Conservation (phyloP, 64 coral and sea anemone species). For the Pocillopora damicornis region DNA sequence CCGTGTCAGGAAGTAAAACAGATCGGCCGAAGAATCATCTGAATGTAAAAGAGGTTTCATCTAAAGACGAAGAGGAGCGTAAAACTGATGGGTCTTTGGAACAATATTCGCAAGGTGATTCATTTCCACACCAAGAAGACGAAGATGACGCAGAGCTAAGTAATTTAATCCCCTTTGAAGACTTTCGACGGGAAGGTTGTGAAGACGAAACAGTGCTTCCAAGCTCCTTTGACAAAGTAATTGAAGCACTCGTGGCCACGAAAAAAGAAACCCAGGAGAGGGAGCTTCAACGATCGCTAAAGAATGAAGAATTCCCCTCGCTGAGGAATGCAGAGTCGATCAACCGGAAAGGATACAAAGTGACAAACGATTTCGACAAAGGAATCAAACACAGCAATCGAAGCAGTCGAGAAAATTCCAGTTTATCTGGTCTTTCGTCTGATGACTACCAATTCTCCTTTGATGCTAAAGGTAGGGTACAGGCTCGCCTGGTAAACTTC, state of each 20-base stretch:
- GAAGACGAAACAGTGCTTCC: constrained; percentile 58
- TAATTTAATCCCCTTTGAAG: not conserved
- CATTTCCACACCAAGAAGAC: not conserved
- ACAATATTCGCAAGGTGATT: too few relatives aligned
- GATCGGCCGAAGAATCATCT: not conserved
- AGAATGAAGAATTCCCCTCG: constrained; percentile 44
- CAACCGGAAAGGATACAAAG: not conserved
- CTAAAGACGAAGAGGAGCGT: not conserved
- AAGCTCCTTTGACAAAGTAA: constrained; percentile 56
- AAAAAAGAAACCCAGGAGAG: constrained; percentile 41
- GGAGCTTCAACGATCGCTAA: not conserved
- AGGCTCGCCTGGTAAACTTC: constrained; percentile 30
- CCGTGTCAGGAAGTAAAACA: not conserved
- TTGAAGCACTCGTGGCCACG: constrained; percentile 57
- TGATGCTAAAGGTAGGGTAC: constrained; percentile 41
- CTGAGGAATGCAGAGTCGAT: not conserved
- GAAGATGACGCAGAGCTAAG: not conserved
- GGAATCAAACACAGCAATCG: not conserved
- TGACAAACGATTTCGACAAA: not conserved
- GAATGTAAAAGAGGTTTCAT: not conserved
- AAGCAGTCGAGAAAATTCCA: not conserved
- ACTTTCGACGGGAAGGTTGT: constrained; percentile 3
- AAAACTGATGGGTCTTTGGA: too few relatives aligned
- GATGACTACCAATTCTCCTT: not conserved
- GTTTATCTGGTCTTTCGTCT: not conserved